Conservation (phyloP, 92 coral and sea anemone species). For the Muricea muricata region DNA sequence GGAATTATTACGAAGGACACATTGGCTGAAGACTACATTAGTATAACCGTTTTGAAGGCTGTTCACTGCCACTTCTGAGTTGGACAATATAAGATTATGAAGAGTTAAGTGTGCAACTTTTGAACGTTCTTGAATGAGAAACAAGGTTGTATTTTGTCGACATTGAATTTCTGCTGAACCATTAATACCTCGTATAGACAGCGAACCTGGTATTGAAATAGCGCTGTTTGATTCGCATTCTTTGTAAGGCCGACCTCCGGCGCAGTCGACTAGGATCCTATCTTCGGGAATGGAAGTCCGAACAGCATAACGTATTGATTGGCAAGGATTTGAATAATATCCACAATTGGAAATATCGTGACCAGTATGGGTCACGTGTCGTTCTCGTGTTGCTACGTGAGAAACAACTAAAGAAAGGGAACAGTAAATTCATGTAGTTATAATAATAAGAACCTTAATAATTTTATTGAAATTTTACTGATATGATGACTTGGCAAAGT, state of each 20-base stretch:
- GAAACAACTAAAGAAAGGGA: background rate
- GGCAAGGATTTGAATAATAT: background rate
- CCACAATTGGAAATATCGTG: background rate
- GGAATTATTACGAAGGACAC: background rate
- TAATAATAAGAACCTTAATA: too few relatives aligned
- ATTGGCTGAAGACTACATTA: background rate
- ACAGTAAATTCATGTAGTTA: background rate
- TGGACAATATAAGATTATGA: background rate
- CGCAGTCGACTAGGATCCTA: background rate
- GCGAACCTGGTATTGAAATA: background rate
- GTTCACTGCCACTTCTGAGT: background rate
- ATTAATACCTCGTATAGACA: background rate
- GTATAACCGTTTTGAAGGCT: background rate
- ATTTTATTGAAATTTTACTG: too few relatives aligned
- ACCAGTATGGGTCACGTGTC: background rate
- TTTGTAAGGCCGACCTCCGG: background rate
- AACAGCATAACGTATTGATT: background rate
- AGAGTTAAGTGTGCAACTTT: background rate
- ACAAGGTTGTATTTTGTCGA: background rate
- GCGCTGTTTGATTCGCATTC: background rate
- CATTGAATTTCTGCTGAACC: conserved; percentile 13
- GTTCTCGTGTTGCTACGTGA: background rate
- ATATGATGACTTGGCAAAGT: too few relatives aligned
- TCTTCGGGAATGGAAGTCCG: background rate
- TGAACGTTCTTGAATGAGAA: background rate